Evolutionary conservation across 2,113 vertebrate species (phyloP).

Genomic region (Mastomys coucha): DNA sequence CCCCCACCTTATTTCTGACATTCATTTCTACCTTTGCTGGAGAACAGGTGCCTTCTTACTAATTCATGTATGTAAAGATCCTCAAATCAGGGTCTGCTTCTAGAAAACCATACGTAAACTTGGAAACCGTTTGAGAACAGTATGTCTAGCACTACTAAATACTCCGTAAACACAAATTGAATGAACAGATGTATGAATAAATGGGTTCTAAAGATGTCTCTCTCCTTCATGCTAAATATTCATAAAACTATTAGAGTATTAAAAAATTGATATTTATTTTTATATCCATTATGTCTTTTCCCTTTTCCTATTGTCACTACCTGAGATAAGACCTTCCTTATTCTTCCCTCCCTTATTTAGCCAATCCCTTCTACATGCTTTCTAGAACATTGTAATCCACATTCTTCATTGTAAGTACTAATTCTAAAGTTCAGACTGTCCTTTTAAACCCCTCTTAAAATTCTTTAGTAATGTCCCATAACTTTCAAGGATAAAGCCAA

Average conservation of each 20-base stretch:
- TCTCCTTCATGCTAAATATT: neutral
- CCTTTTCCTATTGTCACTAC: neutral
- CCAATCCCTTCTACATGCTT: neutral
- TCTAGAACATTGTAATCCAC: neutral
- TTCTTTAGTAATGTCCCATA: neutral
- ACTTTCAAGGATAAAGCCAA: neutral
- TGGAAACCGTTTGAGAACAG: neutral
- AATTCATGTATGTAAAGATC: neutral
- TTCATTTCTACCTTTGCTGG: neutral
- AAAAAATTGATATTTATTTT: neutral
- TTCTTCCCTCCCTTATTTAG: neutral
- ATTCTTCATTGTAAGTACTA: neutral
- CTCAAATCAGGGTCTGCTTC: conserved; percentile 21
- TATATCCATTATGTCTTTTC: neutral
- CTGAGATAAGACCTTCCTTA: neutral
- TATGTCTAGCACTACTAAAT: neutral
- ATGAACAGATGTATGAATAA: neutral
- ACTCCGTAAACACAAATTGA: neutral
- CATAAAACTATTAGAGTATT: neutral
- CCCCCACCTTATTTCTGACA: neutral
- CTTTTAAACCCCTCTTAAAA: neutral
- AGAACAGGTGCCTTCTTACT: conserved; percentile 4
- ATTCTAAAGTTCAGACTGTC: neutral
- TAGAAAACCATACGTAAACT: neutral
- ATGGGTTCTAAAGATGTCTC: neutral